phyloP scores from a whole-genome alignment of 2,113 vertebrate genomes.

The Stegostoma tigrinum region DNA sequence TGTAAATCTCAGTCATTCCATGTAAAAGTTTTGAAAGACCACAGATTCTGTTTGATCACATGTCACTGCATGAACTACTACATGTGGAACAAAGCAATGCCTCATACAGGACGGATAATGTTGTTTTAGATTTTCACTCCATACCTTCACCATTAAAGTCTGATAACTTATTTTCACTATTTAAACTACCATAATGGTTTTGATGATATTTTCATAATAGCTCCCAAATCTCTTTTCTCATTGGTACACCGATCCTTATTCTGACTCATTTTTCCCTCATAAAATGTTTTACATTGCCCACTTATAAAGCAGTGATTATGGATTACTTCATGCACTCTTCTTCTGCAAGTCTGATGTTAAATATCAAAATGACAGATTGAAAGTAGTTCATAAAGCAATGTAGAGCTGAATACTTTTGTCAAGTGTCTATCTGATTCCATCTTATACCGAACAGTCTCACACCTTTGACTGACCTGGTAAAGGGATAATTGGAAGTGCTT shows the following conservation, averaged over 20 bases:
- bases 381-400: not conserved
- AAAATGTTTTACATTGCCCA: not conserved
- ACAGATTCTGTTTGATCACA: not conserved
- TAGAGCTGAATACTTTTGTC: not conserved
- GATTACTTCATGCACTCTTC: not conserved
- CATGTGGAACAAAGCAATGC: not conserved
- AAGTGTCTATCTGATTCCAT: not conserved
- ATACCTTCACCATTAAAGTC: not conserved
- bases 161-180: not conserved
- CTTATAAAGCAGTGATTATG: not conserved
- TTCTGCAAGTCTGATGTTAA: not conserved
- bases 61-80: not conserved
- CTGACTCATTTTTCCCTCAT: not conserved
- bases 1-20: not conserved
- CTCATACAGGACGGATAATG: not conserved
- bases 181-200: not conserved
- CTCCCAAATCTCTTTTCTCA: not conserved
- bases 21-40: not conserved
- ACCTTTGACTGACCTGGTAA: not conserved
- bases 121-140: not conserved
- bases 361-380: conserved; percentile 3
- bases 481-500: not conserved
- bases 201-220: not conserved
- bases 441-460: not conserved
- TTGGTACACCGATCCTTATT: not conserved